A percentile compares a stretch with the other conserved stretches of the same genome.
These are phyloP conservation scores for Drosophila asahinai DNA, from an alignment of 1,140 invertebrate genomes.

Conservation along the genomic window DNA sequence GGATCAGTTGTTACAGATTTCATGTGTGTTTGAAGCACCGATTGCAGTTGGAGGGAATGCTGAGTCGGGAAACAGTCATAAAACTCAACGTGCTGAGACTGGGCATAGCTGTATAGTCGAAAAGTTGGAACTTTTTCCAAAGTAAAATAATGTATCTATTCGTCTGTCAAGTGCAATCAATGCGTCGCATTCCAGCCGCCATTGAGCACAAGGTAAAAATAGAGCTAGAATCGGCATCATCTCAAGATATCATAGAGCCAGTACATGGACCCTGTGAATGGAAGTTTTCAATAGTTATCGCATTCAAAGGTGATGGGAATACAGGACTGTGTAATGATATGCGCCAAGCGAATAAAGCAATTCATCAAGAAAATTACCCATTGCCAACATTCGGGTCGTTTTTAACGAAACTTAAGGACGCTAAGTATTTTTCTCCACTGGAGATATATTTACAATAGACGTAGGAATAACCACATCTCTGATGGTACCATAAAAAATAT, in stretches of 20 bases:
- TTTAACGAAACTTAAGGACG: slow-evolving; percentile 13
- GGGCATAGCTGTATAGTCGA: slow-evolving; percentile 1
- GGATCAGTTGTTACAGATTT: slow-evolving; percentile 13
- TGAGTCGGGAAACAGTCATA: slow-evolving; percentile 1
- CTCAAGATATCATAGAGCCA: too few relatives aligned
- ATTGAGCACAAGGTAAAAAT: neutral
- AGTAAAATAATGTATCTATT: neutral
- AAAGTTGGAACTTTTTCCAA: slow-evolving; percentile 11
- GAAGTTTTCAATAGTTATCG: slow-evolving; percentile 14
- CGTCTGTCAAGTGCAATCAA: neutral
- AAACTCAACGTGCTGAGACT: slow-evolving; percentile 1
- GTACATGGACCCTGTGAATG: neutral
- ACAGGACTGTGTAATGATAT: slow-evolving; percentile 30
- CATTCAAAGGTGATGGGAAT: slow-evolving; percentile 28
- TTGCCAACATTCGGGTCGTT: too few relatives aligned
- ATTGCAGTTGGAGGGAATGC: slow-evolving; percentile 12
- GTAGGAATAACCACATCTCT: too few relatives aligned
- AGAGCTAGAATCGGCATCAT: too few relatives aligned
- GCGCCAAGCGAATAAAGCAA: slow-evolving; percentile 27
- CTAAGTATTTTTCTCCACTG: neutral
- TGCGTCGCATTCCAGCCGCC: neutral
- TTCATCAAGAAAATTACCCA: too few relatives aligned
- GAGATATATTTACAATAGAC: too few relatives aligned
- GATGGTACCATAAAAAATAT: too few relatives aligned
- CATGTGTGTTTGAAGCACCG: slow-evolving; percentile 16